Conservation (phyloP, 2,113 vertebrate genomes). For the Romanogobio albipinnatus region DNA sequence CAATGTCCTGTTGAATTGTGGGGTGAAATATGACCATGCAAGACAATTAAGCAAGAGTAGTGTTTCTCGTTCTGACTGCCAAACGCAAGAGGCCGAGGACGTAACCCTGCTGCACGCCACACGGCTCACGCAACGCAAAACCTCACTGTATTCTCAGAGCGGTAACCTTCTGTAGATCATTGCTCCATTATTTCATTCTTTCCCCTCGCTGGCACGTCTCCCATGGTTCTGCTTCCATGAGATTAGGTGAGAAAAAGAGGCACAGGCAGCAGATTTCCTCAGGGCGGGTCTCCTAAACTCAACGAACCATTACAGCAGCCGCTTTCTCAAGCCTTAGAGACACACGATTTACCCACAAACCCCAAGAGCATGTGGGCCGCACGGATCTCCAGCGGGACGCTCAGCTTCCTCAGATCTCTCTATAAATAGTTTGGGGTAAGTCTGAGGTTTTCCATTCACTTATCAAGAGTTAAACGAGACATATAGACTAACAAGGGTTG, state of each 20-base stretch:
- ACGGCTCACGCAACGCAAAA: not conserved
- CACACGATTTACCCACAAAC: not conserved
- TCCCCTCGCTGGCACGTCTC: not conserved
- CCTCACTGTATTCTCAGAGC: not conserved
- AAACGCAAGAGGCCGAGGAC: not conserved
- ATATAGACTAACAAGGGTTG: not conserved
- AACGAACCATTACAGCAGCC: conserved; percentile 19
- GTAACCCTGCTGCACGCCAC: not conserved
- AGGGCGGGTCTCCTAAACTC: conserved; percentile 28
- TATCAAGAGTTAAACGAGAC: conserved; percentile 17
- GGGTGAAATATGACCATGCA: not conserved
- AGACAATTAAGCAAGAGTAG: not conserved
- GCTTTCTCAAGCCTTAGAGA: not conserved
- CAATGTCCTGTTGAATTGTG: not conserved
- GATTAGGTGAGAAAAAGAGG: conserved; percentile 41
- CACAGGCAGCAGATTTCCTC: conserved; percentile 10
- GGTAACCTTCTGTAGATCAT: not conserved
- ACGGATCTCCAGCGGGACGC: too few species aligned
- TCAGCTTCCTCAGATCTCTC: not conserved
- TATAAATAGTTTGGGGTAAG: not conserved
- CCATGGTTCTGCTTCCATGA: not conserved
- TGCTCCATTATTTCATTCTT: conserved; percentile 14
- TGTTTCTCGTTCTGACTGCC: not conserved
- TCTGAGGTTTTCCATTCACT: not conserved
- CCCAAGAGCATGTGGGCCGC: too few species aligned